Conservation (phyloP, 2,797 vertebrate species). For the Pteronotus mesoamericanus region DNA sequence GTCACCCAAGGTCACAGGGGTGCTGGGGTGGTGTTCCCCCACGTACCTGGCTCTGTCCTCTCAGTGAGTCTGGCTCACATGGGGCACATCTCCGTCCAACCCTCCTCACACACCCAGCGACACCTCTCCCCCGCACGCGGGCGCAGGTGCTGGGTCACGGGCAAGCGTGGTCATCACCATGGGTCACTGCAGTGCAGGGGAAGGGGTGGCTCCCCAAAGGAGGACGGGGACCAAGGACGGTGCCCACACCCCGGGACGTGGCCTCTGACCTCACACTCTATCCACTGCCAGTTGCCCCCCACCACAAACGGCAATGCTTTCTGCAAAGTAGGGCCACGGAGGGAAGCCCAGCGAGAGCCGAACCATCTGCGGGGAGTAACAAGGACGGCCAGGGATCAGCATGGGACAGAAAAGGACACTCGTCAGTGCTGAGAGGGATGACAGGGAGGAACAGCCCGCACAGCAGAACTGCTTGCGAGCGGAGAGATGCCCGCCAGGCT, state of each 20-base stretch:
- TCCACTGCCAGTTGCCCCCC: not conserved
- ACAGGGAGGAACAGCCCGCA: not conserved
- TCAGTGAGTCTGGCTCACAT: conserved; percentile 26
- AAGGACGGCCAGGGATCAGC: not conserved
- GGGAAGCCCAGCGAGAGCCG: not conserved
- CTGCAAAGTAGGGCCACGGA: not conserved
- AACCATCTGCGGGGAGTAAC: not conserved
- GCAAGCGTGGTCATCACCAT: not conserved
- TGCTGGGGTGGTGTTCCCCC: conserved; percentile 45
- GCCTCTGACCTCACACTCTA: not conserved
- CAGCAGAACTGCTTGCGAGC: fast-evolving
- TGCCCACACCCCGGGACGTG: not conserved
- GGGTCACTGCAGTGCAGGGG: not conserved
- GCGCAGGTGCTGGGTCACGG: not conserved
- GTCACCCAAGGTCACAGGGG: conserved; percentile 28
- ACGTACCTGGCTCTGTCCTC: conserved; percentile 38
- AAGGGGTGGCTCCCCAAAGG: not conserved
- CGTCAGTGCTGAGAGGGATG: not conserved
- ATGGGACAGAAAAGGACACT: not conserved
- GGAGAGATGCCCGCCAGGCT: not conserved
- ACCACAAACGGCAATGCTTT: not conserved
- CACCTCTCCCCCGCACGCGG: not conserved
- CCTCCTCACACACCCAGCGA: conserved; percentile 13
- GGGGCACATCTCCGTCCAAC: conserved; percentile 19
- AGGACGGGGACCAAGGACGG: not conserved